Evolutionary conservation across 2,113 vertebrate genomes (phyloP).

Genomic region (Candoia aspera): DNA sequence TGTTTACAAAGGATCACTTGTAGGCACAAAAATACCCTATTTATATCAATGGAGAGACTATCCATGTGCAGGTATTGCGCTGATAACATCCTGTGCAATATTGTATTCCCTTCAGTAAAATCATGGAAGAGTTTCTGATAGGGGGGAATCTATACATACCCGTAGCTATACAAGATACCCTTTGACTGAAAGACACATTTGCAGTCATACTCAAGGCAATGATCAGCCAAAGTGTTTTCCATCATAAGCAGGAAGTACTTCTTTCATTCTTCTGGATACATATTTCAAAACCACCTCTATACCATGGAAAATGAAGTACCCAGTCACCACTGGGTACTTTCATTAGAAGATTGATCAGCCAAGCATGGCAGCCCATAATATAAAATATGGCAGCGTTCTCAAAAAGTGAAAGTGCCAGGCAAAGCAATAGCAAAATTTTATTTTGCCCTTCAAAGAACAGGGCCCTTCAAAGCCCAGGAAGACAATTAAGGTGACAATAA

Average conservation of each 20-base stretch:
- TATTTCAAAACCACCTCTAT: neutral
- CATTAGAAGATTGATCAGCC: slow-evolving; percentile 19
- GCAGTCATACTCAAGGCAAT: neutral
- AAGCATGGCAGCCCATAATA: slow-evolving; percentile 24
- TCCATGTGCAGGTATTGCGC: neutral
- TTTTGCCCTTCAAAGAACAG: slow-evolving; percentile 14
- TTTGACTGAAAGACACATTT: neutral
- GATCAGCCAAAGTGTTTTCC: neutral
- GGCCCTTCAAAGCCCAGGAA: slow-evolving; percentile 6
- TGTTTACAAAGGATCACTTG: neutral
- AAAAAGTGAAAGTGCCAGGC: neutral
- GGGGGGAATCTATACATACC: neutral
- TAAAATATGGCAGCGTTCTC: slow-evolving; percentile 25
- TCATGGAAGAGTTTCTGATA: neutral
- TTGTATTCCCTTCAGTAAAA: neutral
- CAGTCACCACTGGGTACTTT: slow-evolving; percentile 8
- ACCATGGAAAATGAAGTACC: slow-evolving; percentile 13
- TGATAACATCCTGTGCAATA: neutral
- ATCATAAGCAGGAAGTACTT: neutral
- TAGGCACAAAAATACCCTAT: neutral
- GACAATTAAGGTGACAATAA: neutral
- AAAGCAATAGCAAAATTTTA: slow-evolving; percentile 19
- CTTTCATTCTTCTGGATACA: neutral
- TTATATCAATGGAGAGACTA: neutral
- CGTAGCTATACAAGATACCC: neutral